Base-by-base conservation (phyloP, 2,113 vertebrate genomes). In the Rhombomys opimus region DNA sequence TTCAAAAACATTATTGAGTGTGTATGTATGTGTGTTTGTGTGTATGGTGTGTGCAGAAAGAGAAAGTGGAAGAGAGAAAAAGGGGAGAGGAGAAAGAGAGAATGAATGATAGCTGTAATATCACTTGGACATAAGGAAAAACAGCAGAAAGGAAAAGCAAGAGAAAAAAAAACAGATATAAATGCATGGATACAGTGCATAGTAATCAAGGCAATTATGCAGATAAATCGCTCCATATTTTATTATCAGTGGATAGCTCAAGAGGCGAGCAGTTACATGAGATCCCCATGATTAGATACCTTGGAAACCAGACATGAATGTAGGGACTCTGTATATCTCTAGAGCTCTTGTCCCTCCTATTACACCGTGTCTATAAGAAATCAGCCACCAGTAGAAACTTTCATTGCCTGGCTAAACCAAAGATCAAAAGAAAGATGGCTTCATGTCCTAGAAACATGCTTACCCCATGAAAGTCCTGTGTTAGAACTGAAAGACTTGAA, bases 401-500 rank as follows among this genome's bases (percentile, higher is more conserved):
- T 59, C 80, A 73, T 30, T 59, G 0, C 13, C 52, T 4, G 35
- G 10, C 59, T 81, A 95, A 63, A 87, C 13, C 76, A 73, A 92
- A 2, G 22, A 3, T 46, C 20, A 30, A 90, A 78, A 38, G 10
- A 2, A 67, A 72, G 30, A 82, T 32, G n/a, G 32, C 54, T 93
- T 91, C 67, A 91, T 9, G 89, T 7, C 84, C 8, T 80, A 8
- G 18, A 50, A 80, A 38, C 1, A 30, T 18, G 17, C 0, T n/a
- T 17, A 38, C 32, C 0, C 15, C 22, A 50, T 23, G 41, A 1
- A 18, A 90, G 38, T 65, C 3, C 0, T 25, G 15, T 81, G 18
- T 85, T 92, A 67, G 84, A 96, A 88, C 30, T 65, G 10, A 87
- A 86, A 90, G 9, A 52, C 38, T 87, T 84, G 81, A 41, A 70